phyloP scores from a whole-genome alignment of 2,797 vertebrate genomes.

The Apogon hyalosoma region DNA sequence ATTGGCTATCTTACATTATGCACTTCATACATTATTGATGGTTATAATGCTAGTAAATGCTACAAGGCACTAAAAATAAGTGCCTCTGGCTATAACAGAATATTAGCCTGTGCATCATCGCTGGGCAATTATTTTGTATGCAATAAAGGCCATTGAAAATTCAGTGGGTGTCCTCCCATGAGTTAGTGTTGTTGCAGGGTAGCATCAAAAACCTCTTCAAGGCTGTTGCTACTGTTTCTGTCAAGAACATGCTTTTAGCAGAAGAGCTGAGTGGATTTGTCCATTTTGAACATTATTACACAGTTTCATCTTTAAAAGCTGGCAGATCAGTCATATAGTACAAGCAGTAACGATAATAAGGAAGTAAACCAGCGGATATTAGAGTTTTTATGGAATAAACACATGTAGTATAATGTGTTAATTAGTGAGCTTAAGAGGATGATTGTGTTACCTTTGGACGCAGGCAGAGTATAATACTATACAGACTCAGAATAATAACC shows the following conservation, averaged over 20 bases:
- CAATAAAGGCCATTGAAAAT: constrained; percentile 24
- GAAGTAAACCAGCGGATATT: background rate
- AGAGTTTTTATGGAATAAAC: too few species aligned
- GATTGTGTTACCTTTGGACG: too few species aligned
- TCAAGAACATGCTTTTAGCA: background rate
- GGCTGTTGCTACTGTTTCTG: constrained; percentile 2
- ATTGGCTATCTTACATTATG: constrained; percentile 13
- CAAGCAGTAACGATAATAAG: background rate
- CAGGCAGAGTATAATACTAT: too few species aligned
- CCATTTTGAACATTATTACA: background rate
- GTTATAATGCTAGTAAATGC: constrained; percentile 36
- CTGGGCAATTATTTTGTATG: constrained; percentile 22
- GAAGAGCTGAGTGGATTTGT: constrained; percentile 2
- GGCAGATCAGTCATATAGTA: background rate
- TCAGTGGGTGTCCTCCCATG: constrained; percentile 3
- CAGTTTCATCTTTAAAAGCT: background rate
- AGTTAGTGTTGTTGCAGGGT: constrained; percentile 7
- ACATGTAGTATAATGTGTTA: too few species aligned
- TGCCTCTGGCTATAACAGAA: constrained; percentile 15
- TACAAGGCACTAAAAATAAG: constrained; percentile 28
- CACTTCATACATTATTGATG: constrained; percentile 40
- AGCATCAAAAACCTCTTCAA: constrained; percentile 16
- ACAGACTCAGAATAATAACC: too few species aligned
- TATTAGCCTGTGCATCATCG: constrained; percentile 15
- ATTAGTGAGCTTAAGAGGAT: too few species aligned